Percentiles rank a stretch among this genome's conserved stretches.
Evolutionary conservation across 2,888 invertebrate species (phyloP).

Genomic region (Portevinia maculata): DNA sequence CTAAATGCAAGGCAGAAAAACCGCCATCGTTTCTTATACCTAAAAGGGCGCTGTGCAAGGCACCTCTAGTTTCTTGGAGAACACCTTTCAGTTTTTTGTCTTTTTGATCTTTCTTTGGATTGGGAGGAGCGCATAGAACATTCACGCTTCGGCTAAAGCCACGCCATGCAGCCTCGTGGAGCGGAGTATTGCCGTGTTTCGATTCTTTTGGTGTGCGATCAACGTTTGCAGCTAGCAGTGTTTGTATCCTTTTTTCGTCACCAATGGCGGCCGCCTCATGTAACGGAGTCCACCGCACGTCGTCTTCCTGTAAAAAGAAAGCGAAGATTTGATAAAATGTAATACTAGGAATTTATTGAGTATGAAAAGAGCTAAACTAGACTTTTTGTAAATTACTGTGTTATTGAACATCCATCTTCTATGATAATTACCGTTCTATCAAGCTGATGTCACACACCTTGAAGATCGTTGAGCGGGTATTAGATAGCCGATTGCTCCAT

Average conservation of each 20-base stretch:
- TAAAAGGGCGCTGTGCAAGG: constrained; percentile 86
- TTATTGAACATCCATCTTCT: too few species aligned
- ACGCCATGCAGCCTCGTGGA: constrained; percentile 98
- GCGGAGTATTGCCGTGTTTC: constrained; percentile 94
- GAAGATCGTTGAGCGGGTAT: too few species aligned
- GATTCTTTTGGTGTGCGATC: constrained; percentile 80
- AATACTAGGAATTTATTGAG: too few species aligned
- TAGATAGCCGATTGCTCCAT: too few species aligned
- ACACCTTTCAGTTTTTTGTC: constrained; percentile 77
- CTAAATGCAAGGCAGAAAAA: constrained; percentile 96
- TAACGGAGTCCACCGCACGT: constrained; percentile 78
- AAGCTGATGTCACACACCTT: too few species aligned
- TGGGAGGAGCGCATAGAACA: constrained; percentile 84
- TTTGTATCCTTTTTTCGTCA: constrained; percentile 78
- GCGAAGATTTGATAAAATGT: background rate
- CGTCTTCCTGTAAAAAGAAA: constrained; percentile 77
- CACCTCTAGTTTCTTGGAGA: constrained; percentile 79
- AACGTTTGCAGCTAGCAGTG: constrained; percentile 77
- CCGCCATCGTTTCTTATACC: constrained; percentile 91
- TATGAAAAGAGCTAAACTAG: too few species aligned
- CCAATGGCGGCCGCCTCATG: constrained; percentile 80
- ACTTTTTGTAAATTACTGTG: background rate
- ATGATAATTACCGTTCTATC: too few species aligned
- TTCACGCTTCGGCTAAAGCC: constrained; percentile 94
- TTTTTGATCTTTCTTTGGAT: constrained; percentile 76